Conservation (phyloP, 2,113 vertebrate genomes). For the Sceloporus undulatus region DNA sequence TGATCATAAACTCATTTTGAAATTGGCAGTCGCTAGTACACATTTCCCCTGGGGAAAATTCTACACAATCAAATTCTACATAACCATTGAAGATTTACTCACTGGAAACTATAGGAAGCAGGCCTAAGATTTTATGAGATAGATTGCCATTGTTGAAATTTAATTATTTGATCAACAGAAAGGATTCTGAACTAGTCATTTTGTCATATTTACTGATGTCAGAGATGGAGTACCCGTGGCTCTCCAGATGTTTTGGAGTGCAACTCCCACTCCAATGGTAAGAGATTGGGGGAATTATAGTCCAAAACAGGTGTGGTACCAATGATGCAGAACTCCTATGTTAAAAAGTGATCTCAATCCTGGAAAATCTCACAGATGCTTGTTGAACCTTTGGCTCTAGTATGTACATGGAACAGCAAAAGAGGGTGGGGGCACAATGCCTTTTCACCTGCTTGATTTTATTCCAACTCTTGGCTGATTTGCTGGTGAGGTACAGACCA, state of each 20-base stretch:
- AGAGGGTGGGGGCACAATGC: background rate
- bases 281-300: background rate
- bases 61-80: background rate
- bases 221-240: background rate
- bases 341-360: no score
- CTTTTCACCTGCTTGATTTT: background rate
- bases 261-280: background rate
- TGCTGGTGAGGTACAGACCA: background rate
- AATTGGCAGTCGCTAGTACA: no score
- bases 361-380: conserved; percentile 1
- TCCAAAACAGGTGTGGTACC: background rate
- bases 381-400: conserved; percentile 23
- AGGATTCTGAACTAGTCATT: conserved; percentile 3
- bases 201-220: conserved; percentile 35
- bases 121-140: background rate
- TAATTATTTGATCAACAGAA: background rate
- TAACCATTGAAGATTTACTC: background rate
- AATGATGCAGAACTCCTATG: no score
- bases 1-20: background rate
- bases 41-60: background rate
- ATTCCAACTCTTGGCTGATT: background rate
- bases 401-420: no score
- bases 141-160: background rate
- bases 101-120: background rate
- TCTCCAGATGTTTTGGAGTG: background rate